phyloP scores from a whole-genome alignment of 2,888 invertebrate genomes.

The Pyrochroa serraticornis region DNA sequence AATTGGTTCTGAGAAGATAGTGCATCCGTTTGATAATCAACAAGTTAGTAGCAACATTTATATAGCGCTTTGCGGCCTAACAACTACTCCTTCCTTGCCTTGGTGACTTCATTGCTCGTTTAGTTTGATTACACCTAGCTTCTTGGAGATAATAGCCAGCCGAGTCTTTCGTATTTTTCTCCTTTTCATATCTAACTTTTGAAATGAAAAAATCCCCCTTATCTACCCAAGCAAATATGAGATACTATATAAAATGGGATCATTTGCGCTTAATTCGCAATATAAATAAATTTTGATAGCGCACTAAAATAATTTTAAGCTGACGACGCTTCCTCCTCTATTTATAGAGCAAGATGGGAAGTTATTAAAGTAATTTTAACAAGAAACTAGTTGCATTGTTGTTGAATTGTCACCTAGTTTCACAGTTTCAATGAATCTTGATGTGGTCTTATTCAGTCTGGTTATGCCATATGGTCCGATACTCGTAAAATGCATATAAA shows the following conservation, averaged over 20 bases:
- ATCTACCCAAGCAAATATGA: conserved; percentile 23
- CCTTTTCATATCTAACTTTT: conserved; percentile 29
- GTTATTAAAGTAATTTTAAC: too few relatives aligned
- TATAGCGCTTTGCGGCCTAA: conserved; percentile 25
- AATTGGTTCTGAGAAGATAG: conserved; percentile 3
- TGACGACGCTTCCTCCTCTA: not conserved
- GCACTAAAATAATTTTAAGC: conserved; percentile 15
- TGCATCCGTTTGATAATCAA: conserved; percentile 29
- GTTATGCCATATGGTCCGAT: too few relatives aligned
- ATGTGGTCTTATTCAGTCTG: too few relatives aligned
- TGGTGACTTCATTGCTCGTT: conserved; percentile 32
- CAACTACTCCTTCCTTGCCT: conserved; percentile 26
- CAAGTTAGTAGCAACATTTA: conserved; percentile 30
- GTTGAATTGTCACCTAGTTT: too few relatives aligned
- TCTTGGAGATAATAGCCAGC: conserved; percentile 32
- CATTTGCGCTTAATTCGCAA: conserved; percentile 22
- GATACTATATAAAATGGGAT: conserved; percentile 20
- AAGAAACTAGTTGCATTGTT: too few relatives aligned
- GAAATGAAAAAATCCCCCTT: conserved; percentile 29
- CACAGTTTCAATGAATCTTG: too few relatives aligned
- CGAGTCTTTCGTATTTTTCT: conserved; percentile 29
- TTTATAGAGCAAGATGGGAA: too few relatives aligned
- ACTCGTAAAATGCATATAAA: too few relatives aligned
- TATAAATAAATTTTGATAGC: conserved; percentile 21
- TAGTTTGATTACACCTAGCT: conserved; percentile 33